Conservation (phyloP, 2,888 invertebrate genomes). For the Neoitamus cyanurus region DNA sequence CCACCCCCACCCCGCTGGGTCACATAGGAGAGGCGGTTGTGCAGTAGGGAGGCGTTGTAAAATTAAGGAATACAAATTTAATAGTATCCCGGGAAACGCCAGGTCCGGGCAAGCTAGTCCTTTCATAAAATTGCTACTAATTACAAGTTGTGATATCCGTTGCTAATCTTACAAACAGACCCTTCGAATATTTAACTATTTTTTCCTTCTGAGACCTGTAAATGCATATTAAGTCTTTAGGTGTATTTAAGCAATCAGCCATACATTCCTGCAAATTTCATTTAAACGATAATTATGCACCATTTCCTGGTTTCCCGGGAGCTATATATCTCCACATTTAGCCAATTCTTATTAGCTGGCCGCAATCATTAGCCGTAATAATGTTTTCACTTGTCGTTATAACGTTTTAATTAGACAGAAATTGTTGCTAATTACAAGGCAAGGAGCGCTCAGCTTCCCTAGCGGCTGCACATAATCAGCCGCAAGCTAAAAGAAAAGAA, state of each 20-base stretch:
- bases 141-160: too few species aligned
- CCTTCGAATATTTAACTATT: too few species aligned
- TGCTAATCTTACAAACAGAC: too few species aligned
- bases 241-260: not conserved
- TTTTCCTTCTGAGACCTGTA: too few species aligned
- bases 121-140: too few species aligned
- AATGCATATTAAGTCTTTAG: not conserved
- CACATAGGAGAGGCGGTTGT: too few species aligned
- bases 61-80: too few species aligned
- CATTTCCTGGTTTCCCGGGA: not conserved
- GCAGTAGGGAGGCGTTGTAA: too few species aligned
- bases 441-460: not conserved
- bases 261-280: not conserved
- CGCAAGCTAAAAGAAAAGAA: not conserved
- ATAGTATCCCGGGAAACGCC: too few species aligned
- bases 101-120: too few species aligned
- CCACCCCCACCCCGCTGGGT: too few species aligned
- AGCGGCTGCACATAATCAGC: not conserved
- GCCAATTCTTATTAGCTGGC: not conserved
- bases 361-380: not conserved
- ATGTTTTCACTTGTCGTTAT: slow-evolving; percentile 16
- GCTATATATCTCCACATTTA: not conserved
- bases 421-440: not conserved
- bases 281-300: not conserved
- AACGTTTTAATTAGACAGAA: slow-evolving; percentile 26